Conservation (phyloP, 1,140 invertebrate genomes). For the Cotesia vestalis region DNA sequence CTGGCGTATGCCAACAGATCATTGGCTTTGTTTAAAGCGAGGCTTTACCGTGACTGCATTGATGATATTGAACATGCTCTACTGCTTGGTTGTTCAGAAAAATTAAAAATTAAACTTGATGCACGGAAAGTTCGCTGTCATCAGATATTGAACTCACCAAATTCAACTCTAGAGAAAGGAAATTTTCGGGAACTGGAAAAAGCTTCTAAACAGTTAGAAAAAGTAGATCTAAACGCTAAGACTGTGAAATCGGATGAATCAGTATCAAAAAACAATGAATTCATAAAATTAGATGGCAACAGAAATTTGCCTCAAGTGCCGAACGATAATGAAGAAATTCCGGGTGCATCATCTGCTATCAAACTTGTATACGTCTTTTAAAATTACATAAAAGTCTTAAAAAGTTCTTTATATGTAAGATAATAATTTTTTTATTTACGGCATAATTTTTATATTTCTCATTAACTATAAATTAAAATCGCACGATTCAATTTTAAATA, state of each 20-base stretch:
- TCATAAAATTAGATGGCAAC: constrained; percentile 24
- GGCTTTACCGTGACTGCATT: constrained; percentile 34
- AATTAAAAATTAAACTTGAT: constrained; percentile 29
- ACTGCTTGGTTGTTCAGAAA: constrained; percentile 20
- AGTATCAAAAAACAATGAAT: neutral
- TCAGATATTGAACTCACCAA: neutral
- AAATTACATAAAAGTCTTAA: too few species aligned
- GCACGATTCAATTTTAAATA: too few species aligned
- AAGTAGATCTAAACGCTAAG: constrained; percentile 14
- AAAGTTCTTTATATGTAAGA: too few species aligned
- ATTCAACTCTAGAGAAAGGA: neutral
- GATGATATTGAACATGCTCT: constrained; percentile 36
- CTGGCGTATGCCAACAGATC: constrained; percentile 36
- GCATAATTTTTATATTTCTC: too few species aligned
- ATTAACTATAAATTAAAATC: too few species aligned
- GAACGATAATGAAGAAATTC: constrained; percentile 34
- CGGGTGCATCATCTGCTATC: constrained; percentile 28
- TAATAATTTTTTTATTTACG: too few species aligned
- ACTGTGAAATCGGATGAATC: neutral
- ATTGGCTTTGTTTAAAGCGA: constrained; percentile 25
- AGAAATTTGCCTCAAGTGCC: constrained; percentile 17
- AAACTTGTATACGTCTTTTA: too few species aligned
- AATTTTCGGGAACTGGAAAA: constrained; percentile 7
- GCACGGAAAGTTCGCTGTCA: constrained; percentile 25
- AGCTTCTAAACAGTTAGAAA: constrained; percentile 8